Evolutionary conservation across 2,888 invertebrate genomes (phyloP), one percentile per base, ranked within the genome.

Genomic region (Cheilosia variabilis): DNA sequence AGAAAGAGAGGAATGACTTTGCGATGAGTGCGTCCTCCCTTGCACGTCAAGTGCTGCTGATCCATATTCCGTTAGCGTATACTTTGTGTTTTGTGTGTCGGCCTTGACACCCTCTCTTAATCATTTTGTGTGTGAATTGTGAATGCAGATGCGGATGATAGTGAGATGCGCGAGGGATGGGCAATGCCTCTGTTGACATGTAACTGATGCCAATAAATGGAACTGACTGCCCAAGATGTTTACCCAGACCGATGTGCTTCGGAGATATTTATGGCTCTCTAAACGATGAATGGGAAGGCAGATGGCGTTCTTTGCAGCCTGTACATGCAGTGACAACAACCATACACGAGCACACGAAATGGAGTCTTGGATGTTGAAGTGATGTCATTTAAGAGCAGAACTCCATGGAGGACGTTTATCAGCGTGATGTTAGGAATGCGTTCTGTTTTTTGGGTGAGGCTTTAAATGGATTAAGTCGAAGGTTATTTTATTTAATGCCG

Each of bases 51-150:
- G 52, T 66, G 22, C 22, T 2, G 37, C 41, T 53, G 76, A 69
- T 76, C 81, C 50, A 63, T 68, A 69, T 81, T 76, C 69, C 58
- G 50, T 47, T 63, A 76, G 19, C 76, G 68, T 63, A 55, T 55
- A 22, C 37, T 37, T 19, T 43, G 37, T 37, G 17, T 27, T 52
- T 60, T 50, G 63, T 57, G 68, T 57, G 69, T 19, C 63, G 68
- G 69, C 81, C 81, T 82, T 82, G 81, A 71, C 81, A 65, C 69
- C 77, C 69, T 76, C 80, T 57, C 69, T 75, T 66, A 68, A 75
- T 68, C 68, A 41, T 41, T 58, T 41, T 60, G 58, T 37, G 41
- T 76, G 37, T 47, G 22, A 58, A 79, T 53, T 27, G 24, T 15
- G 22, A 58, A 79, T 60, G 43, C 43, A 52, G 19, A 78, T 62